A percentile compares a stretch with the other conserved stretches of the same genome.
phyloP scores from a whole-genome alignment of 2,888 invertebrate genomes.

The Cephus spinipes region DNA sequence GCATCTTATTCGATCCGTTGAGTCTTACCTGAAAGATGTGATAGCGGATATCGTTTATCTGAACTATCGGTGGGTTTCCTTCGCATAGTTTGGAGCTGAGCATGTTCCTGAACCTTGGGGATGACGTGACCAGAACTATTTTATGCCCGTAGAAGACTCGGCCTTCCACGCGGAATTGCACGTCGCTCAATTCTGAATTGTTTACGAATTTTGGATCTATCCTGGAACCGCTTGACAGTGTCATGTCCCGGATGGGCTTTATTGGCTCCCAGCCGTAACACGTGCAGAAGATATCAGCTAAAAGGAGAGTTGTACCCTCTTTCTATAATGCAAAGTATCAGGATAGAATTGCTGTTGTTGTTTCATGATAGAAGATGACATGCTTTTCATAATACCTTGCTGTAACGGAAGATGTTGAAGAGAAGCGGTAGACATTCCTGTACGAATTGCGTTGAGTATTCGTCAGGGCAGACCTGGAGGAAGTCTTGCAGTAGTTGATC shows the following conservation, averaged over 20 bases:
- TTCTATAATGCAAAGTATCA: constrained; percentile 70
- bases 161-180: constrained; percentile 92
- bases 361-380: neutral
- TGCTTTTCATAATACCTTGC: constrained; percentile 74
- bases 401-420: constrained; percentile 90
- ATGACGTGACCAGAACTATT: constrained; percentile 92
- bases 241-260: constrained; percentile 78
- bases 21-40: constrained; percentile 86
- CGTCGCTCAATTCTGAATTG: constrained; percentile 92
- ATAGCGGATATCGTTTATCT: constrained; percentile 92
- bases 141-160: constrained; percentile 93
- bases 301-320: constrained; percentile 86
- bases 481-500: constrained; percentile 92
- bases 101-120: constrained; percentile 88
- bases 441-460: constrained; percentile 89
- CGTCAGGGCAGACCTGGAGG: constrained; percentile 89
- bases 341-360: neutral
- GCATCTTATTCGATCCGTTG: neutral
- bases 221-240: constrained; percentile 77
- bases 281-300: constrained; percentile 91
- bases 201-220: constrained; percentile 95
- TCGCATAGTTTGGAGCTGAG: constrained; percentile 80
- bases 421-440: constrained; percentile 90
- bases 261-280: constrained; percentile 90
- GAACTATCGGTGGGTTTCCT: constrained; percentile 84